Base-by-base conservation (phyloP, 2,797 vertebrate genomes). In the Ptychobarbus kaznakovi region DNA sequence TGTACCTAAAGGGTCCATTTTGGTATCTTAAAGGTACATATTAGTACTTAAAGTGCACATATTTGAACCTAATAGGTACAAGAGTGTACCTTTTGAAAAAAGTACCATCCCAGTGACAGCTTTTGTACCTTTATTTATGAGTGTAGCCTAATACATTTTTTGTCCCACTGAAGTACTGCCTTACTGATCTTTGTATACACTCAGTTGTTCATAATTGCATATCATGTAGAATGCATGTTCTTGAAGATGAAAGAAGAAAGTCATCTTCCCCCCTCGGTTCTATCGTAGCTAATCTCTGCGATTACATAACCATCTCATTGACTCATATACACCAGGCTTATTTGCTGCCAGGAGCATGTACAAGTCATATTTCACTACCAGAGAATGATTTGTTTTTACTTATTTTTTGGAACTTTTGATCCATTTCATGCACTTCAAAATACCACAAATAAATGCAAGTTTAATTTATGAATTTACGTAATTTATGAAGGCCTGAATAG, bases 211-310 rank as follows among this genome's bases (percentile, higher is more conserved):
- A 86, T 75, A 81, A 32, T 78, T 44, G 42, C 65, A 58, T 61
- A 80, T 83, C 76, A 80, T 81, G 32, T 76, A 42, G 44, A 69
- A 70, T 80, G 87, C 87, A 88, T 88, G 81, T 73, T 86, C 58
- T 80, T 83, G 53, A 80, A 70, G 68, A 68, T 85, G 51, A 68
- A 38, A 77, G 22, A 61, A 69, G 12, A 68, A 73, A 49, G 61
- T 72, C 84, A 80, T 65, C 63, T 63, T 70, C 77, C 61, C 51
- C 61, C 38, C 68, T 61, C n/a, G 44, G 40, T n/a, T 79, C 32
- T 80, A 20, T 42, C 12, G 20, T 49, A 74, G 40, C 28, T 73
- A 28, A 68, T 72, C 7, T 18, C 46, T 78, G 49, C 35, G 22
- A 65, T 35, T 83, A 16, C 44, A 76, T 28, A 72, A 53, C 22